Conservation (phyloP, 2,797 vertebrate species). For the Tachyglossus aculeatus region DNA sequence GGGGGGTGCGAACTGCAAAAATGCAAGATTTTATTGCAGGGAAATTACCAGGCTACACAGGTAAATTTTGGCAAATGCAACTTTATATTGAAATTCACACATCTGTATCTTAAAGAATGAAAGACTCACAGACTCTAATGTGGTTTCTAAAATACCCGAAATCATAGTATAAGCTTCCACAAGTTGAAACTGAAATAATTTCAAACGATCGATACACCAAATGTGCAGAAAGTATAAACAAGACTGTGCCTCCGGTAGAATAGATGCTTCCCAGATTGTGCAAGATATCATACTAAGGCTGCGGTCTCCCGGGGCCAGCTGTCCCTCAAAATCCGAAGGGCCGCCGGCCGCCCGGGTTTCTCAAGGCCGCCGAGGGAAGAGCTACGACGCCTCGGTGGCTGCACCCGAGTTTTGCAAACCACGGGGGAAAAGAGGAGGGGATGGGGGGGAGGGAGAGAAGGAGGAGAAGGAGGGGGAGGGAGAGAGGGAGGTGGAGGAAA, state of each 20-base stretch:
- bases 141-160: conserved; percentile 99
- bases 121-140: conserved; percentile 98
- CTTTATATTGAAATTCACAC: conserved; percentile 99
- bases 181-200: conserved; percentile 92
- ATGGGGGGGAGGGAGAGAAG: too few species aligned
- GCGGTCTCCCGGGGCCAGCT: conserved; percentile 95
- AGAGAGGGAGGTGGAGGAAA: too few species aligned
- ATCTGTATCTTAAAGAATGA: conserved; percentile 98
- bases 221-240: conserved; percentile 99
- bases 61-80: conserved; percentile 99
- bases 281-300: conserved; percentile 99
- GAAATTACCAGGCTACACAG: conserved; percentile 99
- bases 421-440: conserved; percentile 74
- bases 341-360: conserved; percentile 83
- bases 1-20: conserved; percentile 86
- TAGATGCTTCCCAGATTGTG: conserved; percentile 97
- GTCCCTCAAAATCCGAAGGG: conserved; percentile 86
- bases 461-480: too few species aligned
- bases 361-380: conserved; percentile 73
- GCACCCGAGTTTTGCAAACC: conserved; percentile 76
- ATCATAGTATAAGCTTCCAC: conserved; percentile 98
- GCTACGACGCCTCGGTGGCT: conserved; percentile 69
- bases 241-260: conserved; percentile 98
- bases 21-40: conserved; percentile 98
- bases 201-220: conserved; percentile 97